phyloP scores from a whole-genome alignment of 2,888 invertebrate species.

The Rotaria socialis region DNA sequence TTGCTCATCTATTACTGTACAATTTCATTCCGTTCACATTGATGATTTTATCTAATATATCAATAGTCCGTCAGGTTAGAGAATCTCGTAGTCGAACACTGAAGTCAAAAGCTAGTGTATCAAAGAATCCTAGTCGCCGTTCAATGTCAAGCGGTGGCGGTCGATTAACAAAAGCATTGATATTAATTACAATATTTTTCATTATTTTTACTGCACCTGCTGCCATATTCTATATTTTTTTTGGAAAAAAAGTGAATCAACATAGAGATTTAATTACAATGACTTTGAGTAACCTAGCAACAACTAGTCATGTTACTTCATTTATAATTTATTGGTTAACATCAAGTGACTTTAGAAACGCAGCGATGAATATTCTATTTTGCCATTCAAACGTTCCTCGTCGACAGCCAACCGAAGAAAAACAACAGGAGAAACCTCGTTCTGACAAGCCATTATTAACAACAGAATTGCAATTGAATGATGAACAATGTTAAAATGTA shows the following conservation, averaged over 20 bases:
- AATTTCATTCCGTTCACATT: slow-evolving; percentile 30
- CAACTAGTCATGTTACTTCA: slow-evolving; percentile 1
- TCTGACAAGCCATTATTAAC: background rate
- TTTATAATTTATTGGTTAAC: slow-evolving; percentile 13
- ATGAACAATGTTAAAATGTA: background rate
- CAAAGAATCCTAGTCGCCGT: background rate
- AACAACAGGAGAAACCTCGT: background rate
- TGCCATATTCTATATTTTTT: background rate
- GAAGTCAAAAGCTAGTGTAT: background rate
- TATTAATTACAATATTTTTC: slow-evolving; percentile 9
- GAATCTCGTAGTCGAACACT: background rate
- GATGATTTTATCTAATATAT: background rate
- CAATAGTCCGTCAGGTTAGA: background rate
- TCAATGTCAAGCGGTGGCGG: background rate
- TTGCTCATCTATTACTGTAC: slow-evolving; percentile 21
- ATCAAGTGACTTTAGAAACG: background rate
- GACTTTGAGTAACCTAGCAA: slow-evolving; percentile 29
- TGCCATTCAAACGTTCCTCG: background rate
- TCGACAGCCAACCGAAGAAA: background rate
- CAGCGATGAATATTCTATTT: background rate
- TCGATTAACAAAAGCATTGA: background rate
- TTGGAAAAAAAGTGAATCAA: background rate
- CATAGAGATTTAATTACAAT: background rate
- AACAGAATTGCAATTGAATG: background rate
- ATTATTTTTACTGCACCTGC: background rate